Percentiles rank a stretch among this genome's conserved stretches.
Evolutionary conservation across 2,797 vertebrate species (phyloP).

Genomic region (Macrochelys suwanniensis): DNA sequence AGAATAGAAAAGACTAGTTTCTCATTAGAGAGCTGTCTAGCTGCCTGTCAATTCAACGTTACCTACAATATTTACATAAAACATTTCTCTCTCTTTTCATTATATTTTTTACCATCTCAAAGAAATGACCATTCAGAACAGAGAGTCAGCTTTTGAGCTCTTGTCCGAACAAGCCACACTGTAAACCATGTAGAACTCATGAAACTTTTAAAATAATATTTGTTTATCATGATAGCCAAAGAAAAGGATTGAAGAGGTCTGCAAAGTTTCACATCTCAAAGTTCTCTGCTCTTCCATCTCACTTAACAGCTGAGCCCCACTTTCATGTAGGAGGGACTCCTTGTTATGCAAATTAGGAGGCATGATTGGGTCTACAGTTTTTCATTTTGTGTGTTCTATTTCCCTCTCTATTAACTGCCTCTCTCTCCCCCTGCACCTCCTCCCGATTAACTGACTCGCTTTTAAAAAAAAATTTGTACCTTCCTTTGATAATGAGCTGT

Average conservation of each 20-base stretch:
- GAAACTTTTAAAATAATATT: conserved; percentile 14
- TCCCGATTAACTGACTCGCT: background rate
- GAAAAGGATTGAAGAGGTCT: background rate
- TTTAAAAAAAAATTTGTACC: conserved; percentile 50
- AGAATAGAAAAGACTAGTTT: conserved; percentile 18
- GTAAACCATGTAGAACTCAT: conserved; percentile 3
- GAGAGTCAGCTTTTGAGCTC: background rate
- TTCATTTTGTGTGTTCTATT: fast-evolving
- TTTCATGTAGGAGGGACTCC: background rate
- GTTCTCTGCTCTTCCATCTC: background rate
- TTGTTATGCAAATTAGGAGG: fast-evolving
- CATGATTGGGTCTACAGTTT: background rate
- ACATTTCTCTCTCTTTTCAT: background rate
- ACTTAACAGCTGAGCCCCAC: background rate
- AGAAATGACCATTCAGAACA: background rate
- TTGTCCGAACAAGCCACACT: fast-evolving
- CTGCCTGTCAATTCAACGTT: conserved; percentile 58
- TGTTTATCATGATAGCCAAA: background rate
- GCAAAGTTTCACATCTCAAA: background rate
- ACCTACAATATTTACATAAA: conserved; percentile 38
- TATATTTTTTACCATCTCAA: background rate
- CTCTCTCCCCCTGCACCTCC: background rate
- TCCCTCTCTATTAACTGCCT: background rate
- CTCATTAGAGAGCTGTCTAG: conserved; percentile 64
- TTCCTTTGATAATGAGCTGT: conserved; percentile 35